Base-by-base conservation (phyloP, 2,113 vertebrate genomes). In the Tupaia tana region DNA sequence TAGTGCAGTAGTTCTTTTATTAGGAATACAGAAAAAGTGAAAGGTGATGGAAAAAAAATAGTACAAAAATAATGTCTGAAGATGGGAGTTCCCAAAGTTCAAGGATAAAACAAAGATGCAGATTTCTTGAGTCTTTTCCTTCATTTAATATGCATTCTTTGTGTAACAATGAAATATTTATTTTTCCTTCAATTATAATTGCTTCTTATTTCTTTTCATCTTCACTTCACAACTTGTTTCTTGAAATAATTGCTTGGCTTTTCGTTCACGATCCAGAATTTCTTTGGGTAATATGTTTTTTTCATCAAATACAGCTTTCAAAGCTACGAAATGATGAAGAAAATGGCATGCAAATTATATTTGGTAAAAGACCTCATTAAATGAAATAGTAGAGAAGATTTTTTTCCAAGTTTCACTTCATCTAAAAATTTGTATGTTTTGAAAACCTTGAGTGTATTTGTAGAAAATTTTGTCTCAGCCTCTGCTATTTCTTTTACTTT, bases 271-370 rank as follows among this genome's bases (percentile, higher is more conserved):
- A 95, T 98, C 97, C 86, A 98, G 96, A 94, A 99, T 98, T 97
- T 98, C 98, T 98, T 98, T 98, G 66, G 98, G 98, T 94, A 99
- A 98, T 82, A 98, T 97, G 89, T 96, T 98, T 95, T 97, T 98
- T 97, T 99, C 98, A 98, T 98, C 98, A 98, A 98, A 98, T 63
- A 95, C 93, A 82, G 97, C 97, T 98, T 98, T 99, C 97, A 98
- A 90, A 80, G 97, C 98, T 98, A 96, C 54, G 98, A 93, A 97
- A 92, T 71, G 59, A 94, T 73, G 91, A 94, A 86, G 93, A 97
- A 97, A 97, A 93, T 94, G 58, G 89, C 93, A 97, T 97, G 87
- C 95, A 97, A 97, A 98, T 96, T 95, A 84, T 81, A 70, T 95
- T 95, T 94, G 91, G 63, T 89, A 97, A 97, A 43, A 80, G 22